These are phyloP conservation scores for Chionis minor DNA, from an alignment of 2,113 vertebrate species.

Conservation along the genomic window DNA sequence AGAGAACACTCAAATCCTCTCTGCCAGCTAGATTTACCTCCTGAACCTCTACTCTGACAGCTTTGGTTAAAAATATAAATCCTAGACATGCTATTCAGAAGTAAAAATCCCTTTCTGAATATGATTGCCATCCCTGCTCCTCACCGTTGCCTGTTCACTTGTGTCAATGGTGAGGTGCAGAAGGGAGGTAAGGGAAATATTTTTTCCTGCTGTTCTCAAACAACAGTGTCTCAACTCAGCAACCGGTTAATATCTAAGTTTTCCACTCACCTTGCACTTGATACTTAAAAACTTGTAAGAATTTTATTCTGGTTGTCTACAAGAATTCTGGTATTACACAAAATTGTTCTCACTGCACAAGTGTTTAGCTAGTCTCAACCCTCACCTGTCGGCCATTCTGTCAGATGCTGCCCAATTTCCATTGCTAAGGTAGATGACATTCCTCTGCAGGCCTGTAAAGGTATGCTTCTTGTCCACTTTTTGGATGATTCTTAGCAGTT, in stretches of 20 bases:
- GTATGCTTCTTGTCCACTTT: not conserved
- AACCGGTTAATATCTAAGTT: not conserved
- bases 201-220: not conserved
- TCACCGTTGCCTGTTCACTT: not conserved
- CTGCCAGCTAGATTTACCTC: not conserved
- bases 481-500: not conserved
- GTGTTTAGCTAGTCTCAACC: not conserved
- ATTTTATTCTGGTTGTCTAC: not conserved
- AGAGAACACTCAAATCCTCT: not conserved
- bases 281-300: not conserved
- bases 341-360: not conserved
- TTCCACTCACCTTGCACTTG: not conserved
- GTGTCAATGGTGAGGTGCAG: not conserved
- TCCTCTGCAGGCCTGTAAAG: not conserved
- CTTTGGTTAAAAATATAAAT: not conserved
- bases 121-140: not conserved
- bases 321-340: not conserved
- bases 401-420: not conserved
- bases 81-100: not conserved
- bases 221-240: not conserved
- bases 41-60: not conserved
- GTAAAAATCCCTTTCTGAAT: not conserved
- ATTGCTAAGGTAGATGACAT: not conserved
- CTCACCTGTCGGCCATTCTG: not conserved
- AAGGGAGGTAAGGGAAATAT: not conserved